phyloP scores from a whole-genome alignment of 2,113 vertebrate genomes.

The Benitochromis conjunctus region DNA sequence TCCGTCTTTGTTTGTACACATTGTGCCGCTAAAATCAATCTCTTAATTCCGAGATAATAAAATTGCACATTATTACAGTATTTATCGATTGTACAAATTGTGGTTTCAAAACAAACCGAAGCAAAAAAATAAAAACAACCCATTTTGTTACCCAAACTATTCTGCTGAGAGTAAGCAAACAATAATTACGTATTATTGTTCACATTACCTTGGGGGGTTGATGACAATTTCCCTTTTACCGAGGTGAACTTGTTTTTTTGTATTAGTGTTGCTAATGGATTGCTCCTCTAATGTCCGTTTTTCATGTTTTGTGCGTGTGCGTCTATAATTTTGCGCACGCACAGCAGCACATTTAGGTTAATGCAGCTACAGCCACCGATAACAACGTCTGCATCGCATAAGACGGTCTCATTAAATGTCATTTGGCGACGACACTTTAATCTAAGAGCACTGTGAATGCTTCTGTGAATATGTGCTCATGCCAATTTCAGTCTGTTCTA shows the following conservation, averaged over 20 bases:
- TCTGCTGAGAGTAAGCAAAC: not conserved
- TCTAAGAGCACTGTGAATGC: not conserved
- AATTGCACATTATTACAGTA: not conserved
- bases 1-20: not conserved
- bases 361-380: rapidly evolving
- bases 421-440: not conserved
- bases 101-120: rapidly evolving
- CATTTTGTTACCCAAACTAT: not conserved
- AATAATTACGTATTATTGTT: not conserved
- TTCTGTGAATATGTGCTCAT: not conserved
- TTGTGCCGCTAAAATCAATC: not conserved
- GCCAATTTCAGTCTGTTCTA: not conserved
- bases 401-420: not conserved
- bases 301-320: rapidly evolving
- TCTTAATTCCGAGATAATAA: not conserved
- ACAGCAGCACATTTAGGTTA: not conserved
- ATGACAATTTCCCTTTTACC: not conserved
- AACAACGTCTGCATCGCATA: not conserved
- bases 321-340: not conserved
- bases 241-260: not conserved
- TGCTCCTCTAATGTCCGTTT: not conserved
- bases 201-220: not conserved
- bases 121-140: not conserved
- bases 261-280: not conserved
- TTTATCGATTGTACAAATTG: not conserved